Base-by-base conservation (phyloP, 2,113 vertebrate species). In the Epinephelus moara region DNA sequence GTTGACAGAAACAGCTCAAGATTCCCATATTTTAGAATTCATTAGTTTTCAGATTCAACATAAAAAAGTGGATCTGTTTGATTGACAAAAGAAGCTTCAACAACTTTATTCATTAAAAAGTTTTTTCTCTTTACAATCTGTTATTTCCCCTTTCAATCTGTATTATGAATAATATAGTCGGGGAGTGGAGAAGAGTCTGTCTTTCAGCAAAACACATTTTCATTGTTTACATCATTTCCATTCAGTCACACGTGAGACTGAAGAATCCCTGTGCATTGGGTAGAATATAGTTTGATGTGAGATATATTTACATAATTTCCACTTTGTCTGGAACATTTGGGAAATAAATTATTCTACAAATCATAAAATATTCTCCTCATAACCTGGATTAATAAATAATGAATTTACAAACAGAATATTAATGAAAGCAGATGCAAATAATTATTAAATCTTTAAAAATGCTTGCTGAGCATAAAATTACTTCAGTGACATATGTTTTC, bases 291-390 rank as follows among this genome's bases (percentile, higher is more conserved):
- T 69, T 37, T 69, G 12, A n/a, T 70, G 49, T 37, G 19, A 70
- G 47, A 30, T 52, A 21, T n/a, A 69, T 69, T 69, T 53, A 69
- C 67, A 69, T 53, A 70, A 70, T 70, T 53, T 70, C 27, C 67
- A 70, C 67, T 53, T 70, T 70, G 67, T 50, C 45, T 27, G 1
- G 45, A 50, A 68, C 66, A 68, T 50, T 68, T 68, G 25, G 23
- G 18, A 30, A 49, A 68, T 68, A 30, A 50, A 30, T 47, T 14
- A 18, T 18, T 19, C 23, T 18, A 11, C 15, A 49, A 49, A 67
- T 17, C 23, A 12, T 8, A 3, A 68, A 27, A 68, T 68, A 68
- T 68, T 68, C 4, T 6, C 49, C 45, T 50, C 64, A 49, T 27
- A 19, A 68, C 18, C 64, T 19, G 23, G 64, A 27, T 68, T 52